Evolutionary conservation across 2,888 invertebrate genomes (phyloP).

Genomic region (Acleris laterana): DNA sequence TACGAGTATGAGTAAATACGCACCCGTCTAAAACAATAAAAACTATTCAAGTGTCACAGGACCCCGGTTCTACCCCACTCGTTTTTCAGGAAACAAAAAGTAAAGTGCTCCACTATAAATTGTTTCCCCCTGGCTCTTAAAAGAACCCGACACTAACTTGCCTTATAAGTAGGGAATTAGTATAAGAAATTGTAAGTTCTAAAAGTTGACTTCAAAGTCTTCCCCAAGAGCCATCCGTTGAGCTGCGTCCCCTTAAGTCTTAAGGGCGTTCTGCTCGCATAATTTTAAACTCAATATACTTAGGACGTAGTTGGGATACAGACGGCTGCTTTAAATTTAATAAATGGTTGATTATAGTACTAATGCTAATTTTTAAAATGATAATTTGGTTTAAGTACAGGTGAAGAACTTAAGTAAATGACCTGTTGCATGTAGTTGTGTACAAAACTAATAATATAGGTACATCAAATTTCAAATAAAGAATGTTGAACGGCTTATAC

Average conservation of each 20-base stretch:
- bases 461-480: too few relatives aligned
- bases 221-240: slow-evolving; percentile 16
- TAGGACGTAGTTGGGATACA: background rate
- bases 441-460: too few relatives aligned
- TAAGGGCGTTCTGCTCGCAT: slow-evolving; percentile 28
- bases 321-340: background rate
- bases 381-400: too few relatives aligned
- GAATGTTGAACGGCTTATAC: too few relatives aligned
- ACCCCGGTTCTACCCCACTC: background rate
- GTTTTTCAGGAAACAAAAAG: background rate
- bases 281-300: slow-evolving; percentile 34
- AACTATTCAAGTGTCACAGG: background rate
- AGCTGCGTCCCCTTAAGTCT: slow-evolving; percentile 23
- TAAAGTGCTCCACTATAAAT: slow-evolving; percentile 15
- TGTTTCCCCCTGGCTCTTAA: slow-evolving; percentile 8
- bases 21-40: background rate
- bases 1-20: too few relatives aligned
- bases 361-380: too few relatives aligned
- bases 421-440: too few relatives aligned
- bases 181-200: slow-evolving; percentile 30
- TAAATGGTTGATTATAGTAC: too few relatives aligned
- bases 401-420: too few relatives aligned
- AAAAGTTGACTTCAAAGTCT: slow-evolving; percentile 17
- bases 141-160: slow-evolving; percentile 11
- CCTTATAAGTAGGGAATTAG: slow-evolving; percentile 23